Conservation (phyloP, 2,797 vertebrate genomes). For the Muraenolepis orangiensis region DNA sequence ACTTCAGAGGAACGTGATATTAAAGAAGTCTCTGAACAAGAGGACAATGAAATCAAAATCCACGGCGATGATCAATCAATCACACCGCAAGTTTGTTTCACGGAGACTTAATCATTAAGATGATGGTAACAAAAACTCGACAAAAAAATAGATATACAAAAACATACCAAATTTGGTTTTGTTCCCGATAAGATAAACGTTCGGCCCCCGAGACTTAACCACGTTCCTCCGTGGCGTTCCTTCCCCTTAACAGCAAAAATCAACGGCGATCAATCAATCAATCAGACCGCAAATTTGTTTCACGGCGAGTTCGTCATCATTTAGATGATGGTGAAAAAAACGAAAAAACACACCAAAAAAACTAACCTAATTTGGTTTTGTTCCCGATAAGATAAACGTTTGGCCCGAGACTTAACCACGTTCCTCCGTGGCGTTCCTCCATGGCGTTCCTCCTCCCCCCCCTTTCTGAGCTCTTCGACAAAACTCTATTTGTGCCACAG, state of each 20-base stretch:
- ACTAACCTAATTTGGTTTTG: too few relatives aligned
- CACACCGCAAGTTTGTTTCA: neutral
- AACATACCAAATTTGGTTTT: too few relatives aligned
- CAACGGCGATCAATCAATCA: slow-evolving; percentile 1
- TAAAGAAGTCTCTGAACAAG: neutral
- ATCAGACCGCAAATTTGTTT: neutral
- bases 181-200: neutral
- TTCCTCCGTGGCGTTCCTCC: neutral
- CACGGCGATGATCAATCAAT: neutral
- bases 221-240: too few relatives aligned
- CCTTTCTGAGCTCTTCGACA: neutral
- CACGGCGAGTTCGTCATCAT: neutral
- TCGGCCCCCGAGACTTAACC: too few relatives aligned
- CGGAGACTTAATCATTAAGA: neutral
- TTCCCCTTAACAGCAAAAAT: too few relatives aligned
- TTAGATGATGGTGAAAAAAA: neutral
- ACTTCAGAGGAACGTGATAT: neutral
- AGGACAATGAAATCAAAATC: neutral
- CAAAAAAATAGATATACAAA: too few relatives aligned
- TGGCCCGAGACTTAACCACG: neutral
- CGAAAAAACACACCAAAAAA: too few relatives aligned
- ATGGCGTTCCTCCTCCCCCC: neutral
- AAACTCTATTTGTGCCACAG: slow-evolving; percentile 11
- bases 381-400: neutral
- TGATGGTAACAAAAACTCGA: too few relatives aligned